These are phyloP conservation scores for Pammene aurita DNA, from an alignment of 2,888 invertebrate genomes.

Conservation along the genomic window DNA sequence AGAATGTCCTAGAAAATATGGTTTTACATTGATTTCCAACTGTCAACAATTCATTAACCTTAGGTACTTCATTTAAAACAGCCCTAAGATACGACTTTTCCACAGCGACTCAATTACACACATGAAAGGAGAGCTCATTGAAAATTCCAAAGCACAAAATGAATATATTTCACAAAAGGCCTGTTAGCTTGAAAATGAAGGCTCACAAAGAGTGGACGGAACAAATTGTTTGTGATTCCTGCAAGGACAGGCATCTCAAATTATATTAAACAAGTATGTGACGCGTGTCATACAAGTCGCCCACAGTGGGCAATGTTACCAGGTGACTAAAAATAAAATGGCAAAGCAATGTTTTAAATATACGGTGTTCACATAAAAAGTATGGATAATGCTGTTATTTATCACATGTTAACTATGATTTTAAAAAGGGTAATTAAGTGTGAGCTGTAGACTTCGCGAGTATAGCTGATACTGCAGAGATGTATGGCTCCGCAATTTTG, in stretches of 20 bases:
- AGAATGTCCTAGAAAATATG: too few species aligned
- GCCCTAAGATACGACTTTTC: conserved; percentile 1
- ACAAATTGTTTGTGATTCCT: conserved; percentile 37
- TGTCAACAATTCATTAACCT: too few species aligned
- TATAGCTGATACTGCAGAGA: too few species aligned
- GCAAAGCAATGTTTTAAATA: neutral
- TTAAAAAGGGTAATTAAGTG: too few species aligned
- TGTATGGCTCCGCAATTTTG: too few species aligned
- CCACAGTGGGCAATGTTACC: neutral
- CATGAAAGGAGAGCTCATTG: conserved; percentile 15
- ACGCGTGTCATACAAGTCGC: conserved; percentile 18
- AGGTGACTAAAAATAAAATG: neutral
- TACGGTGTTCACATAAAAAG: too few species aligned
- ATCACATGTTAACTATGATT: too few species aligned
- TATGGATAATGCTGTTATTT: too few species aligned
- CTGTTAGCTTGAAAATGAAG: conserved; percentile 27
- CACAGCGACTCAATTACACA: conserved; percentile 25
- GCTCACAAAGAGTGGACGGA: conserved; percentile 36
- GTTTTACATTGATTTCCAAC: too few species aligned
- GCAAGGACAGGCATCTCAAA: conserved; percentile 22
- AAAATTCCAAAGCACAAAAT: conserved; percentile 33
- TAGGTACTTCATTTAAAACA: too few species aligned
- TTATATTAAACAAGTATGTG: conserved; percentile 28
- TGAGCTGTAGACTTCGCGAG: too few species aligned
- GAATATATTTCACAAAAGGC: conserved; percentile 33